phyloP scores from a whole-genome alignment of 2,888 invertebrate genomes.

The Ophion ventricosus region DNA sequence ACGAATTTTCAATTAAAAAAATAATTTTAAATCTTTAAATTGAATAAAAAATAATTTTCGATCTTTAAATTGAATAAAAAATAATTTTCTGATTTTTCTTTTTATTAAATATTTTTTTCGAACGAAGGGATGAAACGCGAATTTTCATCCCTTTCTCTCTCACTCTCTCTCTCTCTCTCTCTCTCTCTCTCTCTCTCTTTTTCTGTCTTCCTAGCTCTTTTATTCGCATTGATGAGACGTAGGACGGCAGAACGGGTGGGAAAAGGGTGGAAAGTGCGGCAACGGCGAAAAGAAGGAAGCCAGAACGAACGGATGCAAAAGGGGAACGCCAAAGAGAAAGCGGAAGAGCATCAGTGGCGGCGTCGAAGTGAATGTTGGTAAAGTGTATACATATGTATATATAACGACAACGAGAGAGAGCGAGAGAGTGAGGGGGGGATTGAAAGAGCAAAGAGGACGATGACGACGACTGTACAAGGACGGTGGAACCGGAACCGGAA shows the following conservation, averaged over 20 bases:
- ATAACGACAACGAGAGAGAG: not conserved
- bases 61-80: too few species aligned
- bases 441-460: slow-evolving; percentile 27
- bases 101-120: not conserved
- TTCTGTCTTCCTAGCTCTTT: slow-evolving; percentile 1
- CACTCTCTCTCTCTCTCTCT: slow-evolving; percentile 8
- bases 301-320: slow-evolving; percentile 77
- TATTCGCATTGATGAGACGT: slow-evolving; percentile 30
- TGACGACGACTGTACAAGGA: slow-evolving; percentile 56
- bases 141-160: slow-evolving; percentile 1
- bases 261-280: slow-evolving; percentile 43
- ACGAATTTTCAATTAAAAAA: too few species aligned
- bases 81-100: too few species aligned
- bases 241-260: slow-evolving; percentile 23
- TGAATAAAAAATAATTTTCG: too few species aligned
- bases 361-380: slow-evolving; percentile 52
- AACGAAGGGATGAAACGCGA: slow-evolving; percentile 54
- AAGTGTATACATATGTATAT: not conserved
- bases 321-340: slow-evolving; percentile 75
- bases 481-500: slow-evolving; percentile 79
- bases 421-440: not conserved
- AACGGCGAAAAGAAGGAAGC: slow-evolving; percentile 69
- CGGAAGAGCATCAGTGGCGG: slow-evolving; percentile 71
- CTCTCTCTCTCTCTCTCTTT: not conserved
- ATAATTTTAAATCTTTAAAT: too few species aligned